phyloP scores from a whole-genome alignment of 2,888 invertebrate species.

The Athalia circularis region DNA sequence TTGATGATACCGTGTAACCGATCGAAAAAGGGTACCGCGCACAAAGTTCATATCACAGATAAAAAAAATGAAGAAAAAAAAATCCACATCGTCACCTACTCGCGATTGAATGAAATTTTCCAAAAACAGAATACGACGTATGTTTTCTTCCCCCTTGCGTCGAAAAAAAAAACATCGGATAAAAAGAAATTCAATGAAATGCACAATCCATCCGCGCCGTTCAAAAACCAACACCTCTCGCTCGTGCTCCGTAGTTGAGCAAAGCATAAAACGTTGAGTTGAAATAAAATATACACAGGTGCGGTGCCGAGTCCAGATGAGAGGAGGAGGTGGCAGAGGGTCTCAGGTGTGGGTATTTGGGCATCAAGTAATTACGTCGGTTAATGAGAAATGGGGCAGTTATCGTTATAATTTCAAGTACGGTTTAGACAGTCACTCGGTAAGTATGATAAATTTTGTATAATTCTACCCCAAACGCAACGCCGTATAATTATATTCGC shows the following conservation, averaged over 20 bases:
- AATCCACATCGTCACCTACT: too few species aligned
- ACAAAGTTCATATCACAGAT: neutral
- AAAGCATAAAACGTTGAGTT: too few species aligned
- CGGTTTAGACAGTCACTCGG: slow-evolving; percentile 11
- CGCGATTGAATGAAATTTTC: too few species aligned
- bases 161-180: too few species aligned
- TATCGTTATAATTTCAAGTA: slow-evolving; percentile 19
- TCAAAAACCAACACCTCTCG: too few species aligned
- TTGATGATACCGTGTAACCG: neutral
- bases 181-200: too few species aligned
- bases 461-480: neutral
- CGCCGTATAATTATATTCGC: neutral
- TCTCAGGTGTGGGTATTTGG: slow-evolving; percentile 9
- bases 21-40: neutral
- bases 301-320: neutral
- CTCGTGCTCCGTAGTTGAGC: too few species aligned
- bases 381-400: slow-evolving; percentile 13
- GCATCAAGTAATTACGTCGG: neutral
- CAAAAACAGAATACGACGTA: too few species aligned
- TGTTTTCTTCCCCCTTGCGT: too few species aligned
- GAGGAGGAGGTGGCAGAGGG: neutral
- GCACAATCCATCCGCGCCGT: too few species aligned
- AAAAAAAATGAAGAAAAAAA: neutral
- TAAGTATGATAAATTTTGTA: slow-evolving; percentile 29
- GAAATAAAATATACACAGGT: neutral